Evolutionary conservation across 2,888 invertebrate genomes (phyloP), one percentile per base, ranked within the genome.

Genomic region (Ormyrus thymus): DNA sequence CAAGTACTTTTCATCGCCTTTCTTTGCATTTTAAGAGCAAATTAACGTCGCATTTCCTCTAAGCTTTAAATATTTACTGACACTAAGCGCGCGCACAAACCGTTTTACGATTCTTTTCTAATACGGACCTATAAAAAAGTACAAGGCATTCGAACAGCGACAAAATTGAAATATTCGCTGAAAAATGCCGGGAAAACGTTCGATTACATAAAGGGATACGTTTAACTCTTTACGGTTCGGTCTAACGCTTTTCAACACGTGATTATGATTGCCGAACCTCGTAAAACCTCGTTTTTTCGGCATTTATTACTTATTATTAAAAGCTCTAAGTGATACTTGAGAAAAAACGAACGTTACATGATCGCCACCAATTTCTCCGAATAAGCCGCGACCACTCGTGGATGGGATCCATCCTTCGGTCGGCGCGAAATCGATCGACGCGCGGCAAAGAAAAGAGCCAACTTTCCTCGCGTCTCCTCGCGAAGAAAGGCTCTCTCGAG

Each of bases 251-350:
- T 62, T 61, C 46, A 8, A 50, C 10, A 11, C 8, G 9, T 51
- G 4, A 29, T 70, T 45, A 46, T 62, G 43, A 10, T 13, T 62
- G 55, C 53, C 53, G 15, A 62, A 72, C 11, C 7, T 62, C 53
- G 46, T 62, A 62, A 72, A 72, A 7, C 53, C n/a, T n/a, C 46
- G 29, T 29, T 55, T 62, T 50, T 53, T 72, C 15, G 62, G 15
- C 11, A 13, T 72, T 72, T 72, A 72, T 46, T 53, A 55, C 45
- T 64, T 46, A 72, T 72, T 62, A 72, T 62, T 45, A 55, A 46
- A 72, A 29, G 3, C 29, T 62, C 45, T 62, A 46, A 72, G 61
- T 62, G 53, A 45, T 11, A 53, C 72, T 59, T 51, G 11, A 71
- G 4, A 29, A 29, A 29, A 29, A 29, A 48, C 51, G 50, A 71